Evolutionary conservation across 2,888 invertebrate genomes (phyloP).

Genomic region (Escarpia spicata): DNA sequence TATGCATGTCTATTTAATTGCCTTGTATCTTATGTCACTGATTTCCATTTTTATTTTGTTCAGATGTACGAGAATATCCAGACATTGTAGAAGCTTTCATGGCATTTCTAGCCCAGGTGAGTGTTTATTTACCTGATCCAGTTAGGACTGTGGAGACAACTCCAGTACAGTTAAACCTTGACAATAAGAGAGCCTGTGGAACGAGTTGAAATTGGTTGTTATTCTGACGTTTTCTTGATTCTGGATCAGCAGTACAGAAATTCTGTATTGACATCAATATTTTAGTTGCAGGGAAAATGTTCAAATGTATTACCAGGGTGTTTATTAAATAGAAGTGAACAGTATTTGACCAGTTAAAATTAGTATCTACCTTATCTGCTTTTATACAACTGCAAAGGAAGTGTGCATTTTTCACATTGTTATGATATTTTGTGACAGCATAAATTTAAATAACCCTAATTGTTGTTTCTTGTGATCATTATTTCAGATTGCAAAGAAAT

Average conservation of each 20-base stretch:
- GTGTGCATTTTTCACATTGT: not conserved
- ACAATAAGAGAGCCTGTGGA: not conserved
- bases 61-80: conserved; percentile 71
- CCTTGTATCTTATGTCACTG: not conserved
- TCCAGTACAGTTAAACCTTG: not conserved
- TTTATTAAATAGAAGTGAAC: not conserved
- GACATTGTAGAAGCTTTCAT: conserved; percentile 80
- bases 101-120: conserved; percentile 49
- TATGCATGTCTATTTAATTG: not conserved
- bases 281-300: not conserved
- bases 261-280: not conserved
- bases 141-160: not conserved
- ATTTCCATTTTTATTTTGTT: conserved; percentile 32
- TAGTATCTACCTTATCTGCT: not conserved
- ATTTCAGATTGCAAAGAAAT: conserved; percentile 71
- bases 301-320: not conserved
- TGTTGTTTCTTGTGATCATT: not conserved
- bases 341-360: not conserved
- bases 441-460: not conserved
- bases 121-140: not conserved
- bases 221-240: not conserved
- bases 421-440: not conserved
- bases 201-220: not conserved
- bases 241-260: not conserved
- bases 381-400: not conserved